Evolutionary conservation across 2,888 invertebrate genomes (phyloP).

Genomic region (Phymatocera aterrima): DNA sequence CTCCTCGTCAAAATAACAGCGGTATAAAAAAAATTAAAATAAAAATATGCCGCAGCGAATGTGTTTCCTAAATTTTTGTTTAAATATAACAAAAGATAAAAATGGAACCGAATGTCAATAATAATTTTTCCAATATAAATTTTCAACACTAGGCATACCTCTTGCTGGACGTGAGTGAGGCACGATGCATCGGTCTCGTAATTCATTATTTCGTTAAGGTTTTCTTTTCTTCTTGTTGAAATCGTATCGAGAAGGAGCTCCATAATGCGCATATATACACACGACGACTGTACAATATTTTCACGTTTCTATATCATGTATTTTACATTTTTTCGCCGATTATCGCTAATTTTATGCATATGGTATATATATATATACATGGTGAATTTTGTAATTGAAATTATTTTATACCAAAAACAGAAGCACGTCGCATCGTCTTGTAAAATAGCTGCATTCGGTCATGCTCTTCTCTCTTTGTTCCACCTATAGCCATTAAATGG

Average conservation of each 20-base stretch:
- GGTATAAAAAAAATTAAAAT: too few species aligned
- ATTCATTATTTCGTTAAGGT: constrained; percentile 21
- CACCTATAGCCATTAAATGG: too few species aligned
- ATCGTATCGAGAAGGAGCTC: background rate
- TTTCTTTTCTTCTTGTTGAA: background rate
- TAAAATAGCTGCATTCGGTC: too few species aligned
- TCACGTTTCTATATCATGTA: background rate
- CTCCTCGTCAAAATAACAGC: background rate
- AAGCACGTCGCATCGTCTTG: too few species aligned
- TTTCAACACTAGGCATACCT: constrained; percentile 54
- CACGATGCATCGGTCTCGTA: constrained; percentile 55
- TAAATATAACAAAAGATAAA: background rate
- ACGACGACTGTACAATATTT: background rate
- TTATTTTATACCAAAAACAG: too few species aligned
- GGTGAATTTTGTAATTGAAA: too few species aligned
- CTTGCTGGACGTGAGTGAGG: constrained; percentile 62
- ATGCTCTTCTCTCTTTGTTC: too few species aligned
- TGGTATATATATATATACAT: too few species aligned
- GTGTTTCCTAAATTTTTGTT: too few species aligned
- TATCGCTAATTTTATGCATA: background rate
- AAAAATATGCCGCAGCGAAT: background rate
- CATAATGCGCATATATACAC: background rate
- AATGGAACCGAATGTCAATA: background rate
- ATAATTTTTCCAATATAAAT: background rate
- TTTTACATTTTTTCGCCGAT: background rate